Evolutionary conservation across 1,140 invertebrate genomes (phyloP).

Genomic region (Ceratosolen fusciceps): DNA sequence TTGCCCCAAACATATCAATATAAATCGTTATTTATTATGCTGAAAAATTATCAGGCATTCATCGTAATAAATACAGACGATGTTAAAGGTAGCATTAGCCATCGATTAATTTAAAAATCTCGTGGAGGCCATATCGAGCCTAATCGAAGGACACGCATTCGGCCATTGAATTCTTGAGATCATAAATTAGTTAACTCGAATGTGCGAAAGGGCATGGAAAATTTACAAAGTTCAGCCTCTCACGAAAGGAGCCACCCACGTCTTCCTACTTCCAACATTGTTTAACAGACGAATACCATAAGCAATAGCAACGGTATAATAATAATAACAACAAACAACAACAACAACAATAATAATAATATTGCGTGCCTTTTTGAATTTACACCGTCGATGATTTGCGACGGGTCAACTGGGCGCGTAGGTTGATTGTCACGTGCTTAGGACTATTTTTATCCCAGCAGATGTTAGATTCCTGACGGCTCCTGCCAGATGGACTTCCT

Average conservation of each 20-base stretch:
- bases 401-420: not conserved
- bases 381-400: conserved; percentile 33
- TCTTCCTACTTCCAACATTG: conserved; percentile 23
- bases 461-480: conserved; percentile 10
- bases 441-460: not conserved
- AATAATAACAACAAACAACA: not conserved
- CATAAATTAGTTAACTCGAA: too few species aligned
- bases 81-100: too few species aligned
- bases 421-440: not conserved
- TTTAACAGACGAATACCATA: conserved; percentile 32
- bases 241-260: conserved; percentile 16
- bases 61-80: too few species aligned
- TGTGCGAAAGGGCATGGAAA: too few species aligned
- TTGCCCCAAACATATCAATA: not conserved
- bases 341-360: not conserved
- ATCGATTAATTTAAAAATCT: too few species aligned
- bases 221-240: too few species aligned
- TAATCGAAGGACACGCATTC: too few species aligned
- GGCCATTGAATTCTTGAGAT: too few species aligned
- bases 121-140: not conserved
- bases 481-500: conserved; percentile 14
- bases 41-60: too few species aligned
- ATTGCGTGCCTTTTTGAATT: not conserved
- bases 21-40: not conserved
- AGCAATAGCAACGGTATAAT: not conserved